Conservation (phyloP, 2,797 vertebrate genomes). For the Decapterus maruadsi region DNA sequence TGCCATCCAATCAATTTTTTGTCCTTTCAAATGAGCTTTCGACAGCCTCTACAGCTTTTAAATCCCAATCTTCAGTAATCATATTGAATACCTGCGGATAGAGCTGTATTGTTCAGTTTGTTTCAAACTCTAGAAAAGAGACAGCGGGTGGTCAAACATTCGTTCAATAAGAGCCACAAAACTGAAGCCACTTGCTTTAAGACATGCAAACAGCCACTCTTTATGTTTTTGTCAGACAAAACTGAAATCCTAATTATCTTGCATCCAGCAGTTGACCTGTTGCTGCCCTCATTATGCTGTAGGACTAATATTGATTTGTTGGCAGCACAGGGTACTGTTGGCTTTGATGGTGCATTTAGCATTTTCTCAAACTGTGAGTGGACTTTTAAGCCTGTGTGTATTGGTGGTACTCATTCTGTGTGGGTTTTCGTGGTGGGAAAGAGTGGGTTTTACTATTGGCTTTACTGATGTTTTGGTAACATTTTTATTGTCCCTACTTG, state of each 20-base stretch:
- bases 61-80: conserved; percentile 35
- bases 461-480: background rate
- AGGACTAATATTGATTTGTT: conserved; percentile 62
- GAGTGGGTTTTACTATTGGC: background rate
- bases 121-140: conserved; percentile 23
- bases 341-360: conserved; percentile 61
- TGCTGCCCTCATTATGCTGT: conserved; percentile 48
- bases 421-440: conserved; percentile 12
- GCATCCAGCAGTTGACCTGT: conserved; percentile 52
- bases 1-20: conserved; percentile 39
- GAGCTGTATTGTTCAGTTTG: conserved; percentile 20
- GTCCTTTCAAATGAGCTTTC: conserved; percentile 31
- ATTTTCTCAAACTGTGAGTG: conserved; percentile 41
- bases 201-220: conserved; percentile 15
- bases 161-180: conserved; percentile 20
- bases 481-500: conserved; percentile 19
- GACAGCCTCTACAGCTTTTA: conserved; percentile 28
- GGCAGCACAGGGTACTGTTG: conserved; percentile 39
- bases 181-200: conserved; percentile 28
- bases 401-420: conserved; percentile 8
- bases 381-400: conserved; percentile 23
- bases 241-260: conserved; percentile 50
- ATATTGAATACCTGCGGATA: conserved; percentile 17
- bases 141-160: conserved; percentile 20
- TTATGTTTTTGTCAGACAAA: conserved; percentile 37